Conservation (phyloP, 2,113 vertebrate species). For the Nesoenas mayeri region DNA sequence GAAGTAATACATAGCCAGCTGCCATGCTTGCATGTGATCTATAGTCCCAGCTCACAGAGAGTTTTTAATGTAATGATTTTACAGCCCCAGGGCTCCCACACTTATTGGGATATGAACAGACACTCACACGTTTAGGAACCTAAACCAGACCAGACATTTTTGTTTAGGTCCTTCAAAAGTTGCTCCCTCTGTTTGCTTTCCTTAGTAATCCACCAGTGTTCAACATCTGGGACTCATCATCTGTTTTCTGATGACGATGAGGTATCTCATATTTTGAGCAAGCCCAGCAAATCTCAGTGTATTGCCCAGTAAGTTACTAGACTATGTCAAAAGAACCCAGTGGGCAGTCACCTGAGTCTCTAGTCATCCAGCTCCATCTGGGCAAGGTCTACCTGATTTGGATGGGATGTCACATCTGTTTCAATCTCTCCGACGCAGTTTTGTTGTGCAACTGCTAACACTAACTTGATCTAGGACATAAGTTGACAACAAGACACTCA, state of each 20-base stretch:
- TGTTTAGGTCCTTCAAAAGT: constrained; percentile 27
- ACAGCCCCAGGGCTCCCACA: constrained; percentile 2
- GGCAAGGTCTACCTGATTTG: neutral
- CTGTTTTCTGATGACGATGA: constrained; percentile 9
- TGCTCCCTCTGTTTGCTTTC: constrained; percentile 52
- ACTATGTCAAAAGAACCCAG: neutral
- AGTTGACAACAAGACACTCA: neutral
- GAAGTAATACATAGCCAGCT: neutral
- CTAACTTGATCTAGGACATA: neutral
- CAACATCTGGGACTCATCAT: constrained; percentile 52
- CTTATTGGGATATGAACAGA: neutral
- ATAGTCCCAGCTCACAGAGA: neutral
- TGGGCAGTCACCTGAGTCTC: neutral
- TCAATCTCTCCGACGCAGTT: neutral
- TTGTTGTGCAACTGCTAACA: neutral
- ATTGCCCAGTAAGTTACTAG: neutral
- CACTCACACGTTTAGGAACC: constrained; percentile 5
- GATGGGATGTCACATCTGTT: neutral
- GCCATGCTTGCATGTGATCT: neutral
- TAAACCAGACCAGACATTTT: constrained; percentile 5
- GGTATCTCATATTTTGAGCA: neutral
- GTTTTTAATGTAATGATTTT: neutral
- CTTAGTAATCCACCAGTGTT: constrained; percentile 4
- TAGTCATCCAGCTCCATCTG: neutral
- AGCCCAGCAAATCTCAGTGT: neutral